These are phyloP conservation scores for Leucozona laternaria DNA, from an alignment of 2,888 invertebrate species.

Conservation along the genomic window DNA sequence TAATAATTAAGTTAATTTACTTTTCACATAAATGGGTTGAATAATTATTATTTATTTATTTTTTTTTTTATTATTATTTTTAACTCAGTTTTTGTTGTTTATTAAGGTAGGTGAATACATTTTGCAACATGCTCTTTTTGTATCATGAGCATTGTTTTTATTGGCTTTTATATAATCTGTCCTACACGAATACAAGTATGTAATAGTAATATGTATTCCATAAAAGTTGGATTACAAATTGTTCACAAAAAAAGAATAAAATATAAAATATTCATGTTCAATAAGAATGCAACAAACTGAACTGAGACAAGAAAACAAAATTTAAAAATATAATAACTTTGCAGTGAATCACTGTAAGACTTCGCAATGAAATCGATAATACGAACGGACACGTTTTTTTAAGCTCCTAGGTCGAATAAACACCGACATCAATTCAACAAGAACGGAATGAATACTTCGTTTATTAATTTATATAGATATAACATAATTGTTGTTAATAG, in stretches of 20 bases:
- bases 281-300: constrained; percentile 41
- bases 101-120: constrained; percentile 27
- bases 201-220: constrained; percentile 36
- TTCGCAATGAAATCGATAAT: not conserved
- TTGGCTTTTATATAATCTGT: constrained; percentile 35
- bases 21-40: constrained; percentile 61
- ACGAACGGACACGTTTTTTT: constrained; percentile 33
- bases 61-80: not conserved
- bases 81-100: constrained; percentile 16
- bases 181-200: constrained; percentile 29
- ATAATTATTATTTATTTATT: constrained; percentile 47
- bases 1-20: constrained; percentile 66
- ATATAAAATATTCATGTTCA: constrained; percentile 28
- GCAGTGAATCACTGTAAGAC: not conserved
- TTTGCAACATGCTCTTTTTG: constrained; percentile 36
- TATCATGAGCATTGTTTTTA: constrained; percentile 41
- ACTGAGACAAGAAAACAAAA: constrained; percentile 11
- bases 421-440: constrained; percentile 34
- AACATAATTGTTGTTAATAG: constrained; percentile 35
- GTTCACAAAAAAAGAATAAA: constrained; percentile 24
- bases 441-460: constrained; percentile 70
- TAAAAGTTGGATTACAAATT: not conserved
- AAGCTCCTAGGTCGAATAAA: constrained; percentile 40
- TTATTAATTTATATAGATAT: constrained; percentile 49
- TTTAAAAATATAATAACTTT: constrained; percentile 1